phyloP scores from a whole-genome alignment of 2,113 vertebrate genomes.

The Silurus asotus region DNA sequence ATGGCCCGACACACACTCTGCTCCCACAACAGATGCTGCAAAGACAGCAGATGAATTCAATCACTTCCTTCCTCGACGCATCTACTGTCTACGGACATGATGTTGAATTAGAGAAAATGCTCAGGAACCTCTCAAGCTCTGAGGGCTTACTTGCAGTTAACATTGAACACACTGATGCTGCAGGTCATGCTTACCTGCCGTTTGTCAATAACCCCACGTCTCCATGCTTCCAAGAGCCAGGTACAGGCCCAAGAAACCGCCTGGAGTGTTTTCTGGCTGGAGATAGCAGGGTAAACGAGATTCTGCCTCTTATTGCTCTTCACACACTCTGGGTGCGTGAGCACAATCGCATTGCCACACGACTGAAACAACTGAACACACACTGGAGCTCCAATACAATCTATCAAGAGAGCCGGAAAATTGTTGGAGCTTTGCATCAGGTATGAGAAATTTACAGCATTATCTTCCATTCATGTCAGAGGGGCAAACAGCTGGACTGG shows the following conservation, averaged over 20 bases:
- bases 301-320: slow-evolving; percentile 74
- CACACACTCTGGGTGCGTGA: slow-evolving; percentile 91
- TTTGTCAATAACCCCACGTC: slow-evolving; percentile 68
- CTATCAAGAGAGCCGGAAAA: slow-evolving; percentile 91
- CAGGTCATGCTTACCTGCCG: slow-evolving; percentile 76
- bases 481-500: not conserved
- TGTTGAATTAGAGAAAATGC: slow-evolving; percentile 58
- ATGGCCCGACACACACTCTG: slow-evolving; percentile 50
- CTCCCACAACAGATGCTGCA: slow-evolving; percentile 60
- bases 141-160: slow-evolving; percentile 84
- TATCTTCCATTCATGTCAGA: not conserved
- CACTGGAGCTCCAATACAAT: slow-evolving; percentile 82
- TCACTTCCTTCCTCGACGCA: slow-evolving; percentile 90
- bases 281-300: slow-evolving; percentile 85
- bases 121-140: slow-evolving; percentile 77
- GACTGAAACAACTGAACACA: slow-evolving; percentile 74
- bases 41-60: slow-evolving; percentile 85
- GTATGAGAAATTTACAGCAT: slow-evolving; percentile 63
- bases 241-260: slow-evolving; percentile 45
- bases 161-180: slow-evolving; percentile 65
- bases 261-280: slow-evolving; percentile 88
- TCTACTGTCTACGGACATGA: slow-evolving; percentile 87
- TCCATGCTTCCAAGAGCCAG: slow-evolving; percentile 70
- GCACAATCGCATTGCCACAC: slow-evolving; percentile 84
- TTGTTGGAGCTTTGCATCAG: slow-evolving; percentile 91